phyloP scores from a whole-genome alignment of 2,797 vertebrate species.

The Enoplosus armatus region DNA sequence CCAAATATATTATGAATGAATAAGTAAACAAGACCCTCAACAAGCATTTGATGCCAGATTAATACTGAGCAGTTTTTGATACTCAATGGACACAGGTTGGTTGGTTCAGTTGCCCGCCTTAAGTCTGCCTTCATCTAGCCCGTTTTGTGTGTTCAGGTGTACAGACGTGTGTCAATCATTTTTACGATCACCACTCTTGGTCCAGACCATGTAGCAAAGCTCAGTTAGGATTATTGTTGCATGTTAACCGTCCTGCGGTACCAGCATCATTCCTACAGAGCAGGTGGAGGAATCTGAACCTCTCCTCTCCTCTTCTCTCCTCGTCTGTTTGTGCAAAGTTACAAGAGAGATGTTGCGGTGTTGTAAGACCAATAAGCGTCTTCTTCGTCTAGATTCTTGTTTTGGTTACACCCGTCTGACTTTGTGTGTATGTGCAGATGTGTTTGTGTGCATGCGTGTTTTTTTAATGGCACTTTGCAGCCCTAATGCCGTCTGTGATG shows the following conservation, averaged over 20 bases:
- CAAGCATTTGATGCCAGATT: background rate
- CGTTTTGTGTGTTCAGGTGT: background rate
- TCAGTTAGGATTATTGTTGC: background rate
- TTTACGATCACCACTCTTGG: background rate
- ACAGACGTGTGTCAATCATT: background rate
- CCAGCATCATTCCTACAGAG: constrained; percentile 27
- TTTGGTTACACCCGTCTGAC: constrained; percentile 18
- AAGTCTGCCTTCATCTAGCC: background rate
- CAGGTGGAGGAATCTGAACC: constrained; percentile 28
- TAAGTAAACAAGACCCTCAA: background rate
- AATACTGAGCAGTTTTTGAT: background rate
- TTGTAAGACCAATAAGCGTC: background rate
- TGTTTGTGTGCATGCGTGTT: background rate
- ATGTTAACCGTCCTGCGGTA: background rate
- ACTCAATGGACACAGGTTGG: background rate
- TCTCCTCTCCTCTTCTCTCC: constrained; percentile 8
- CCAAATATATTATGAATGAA: background rate
- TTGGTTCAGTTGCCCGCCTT: background rate
- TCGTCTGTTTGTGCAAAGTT: constrained; percentile 10
- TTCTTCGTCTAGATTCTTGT: background rate
- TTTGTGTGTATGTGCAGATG: background rate
- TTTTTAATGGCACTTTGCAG: constrained; percentile 36
- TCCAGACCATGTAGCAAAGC: background rate
- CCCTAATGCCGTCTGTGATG: constrained; percentile 57
- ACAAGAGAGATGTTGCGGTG: background rate